Percentiles rank a stretch among this genome's conserved stretches.
Evolutionary conservation across 2,888 invertebrate genomes (phyloP).

Genomic region (Suillia variegata): DNA sequence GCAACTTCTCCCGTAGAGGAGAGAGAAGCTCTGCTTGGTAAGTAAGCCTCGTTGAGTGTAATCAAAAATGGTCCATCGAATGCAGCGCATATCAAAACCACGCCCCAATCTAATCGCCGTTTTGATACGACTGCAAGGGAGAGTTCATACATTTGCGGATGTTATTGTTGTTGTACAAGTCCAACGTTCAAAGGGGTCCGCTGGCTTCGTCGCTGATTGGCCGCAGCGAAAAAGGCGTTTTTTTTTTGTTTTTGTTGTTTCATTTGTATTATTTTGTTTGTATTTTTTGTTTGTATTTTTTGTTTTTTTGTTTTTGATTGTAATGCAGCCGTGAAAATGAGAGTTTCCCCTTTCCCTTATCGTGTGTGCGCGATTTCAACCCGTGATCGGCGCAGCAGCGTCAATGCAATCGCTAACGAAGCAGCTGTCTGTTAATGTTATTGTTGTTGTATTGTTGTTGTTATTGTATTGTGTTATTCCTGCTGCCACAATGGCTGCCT

Average conservation of each 20-base stretch:
- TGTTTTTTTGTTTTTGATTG: not conserved
- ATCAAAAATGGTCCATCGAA: conserved; percentile 10
- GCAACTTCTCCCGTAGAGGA: conserved; percentile 11
- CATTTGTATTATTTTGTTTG: no score
- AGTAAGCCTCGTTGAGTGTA: not conserved
- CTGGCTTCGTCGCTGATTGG: not conserved
- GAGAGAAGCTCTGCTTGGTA: conserved; percentile 12
- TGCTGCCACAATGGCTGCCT: conserved; percentile 27
- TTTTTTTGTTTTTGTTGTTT: not conserved
- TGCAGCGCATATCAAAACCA: conserved; percentile 9
- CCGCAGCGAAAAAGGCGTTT: not conserved
- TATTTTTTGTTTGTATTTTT: no score
- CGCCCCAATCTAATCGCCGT: conserved; percentile 6
- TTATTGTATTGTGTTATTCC: not conserved
- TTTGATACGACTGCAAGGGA: not conserved
- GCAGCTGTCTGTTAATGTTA: conserved; percentile 29
- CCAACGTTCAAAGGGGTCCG: not conserved
- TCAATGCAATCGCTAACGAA: conserved; percentile 28
- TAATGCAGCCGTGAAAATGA: not conserved
- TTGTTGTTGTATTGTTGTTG: no score
- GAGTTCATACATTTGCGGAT: conserved; percentile 23
- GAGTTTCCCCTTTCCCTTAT: not conserved
- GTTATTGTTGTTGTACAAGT: conserved; percentile 24
- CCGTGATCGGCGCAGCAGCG: not conserved
- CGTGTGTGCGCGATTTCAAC: not conserved